These are phyloP conservation scores for Poicephalus meyeri DNA, from an alignment of 2,113 vertebrate species.

Conservation along the genomic window DNA sequence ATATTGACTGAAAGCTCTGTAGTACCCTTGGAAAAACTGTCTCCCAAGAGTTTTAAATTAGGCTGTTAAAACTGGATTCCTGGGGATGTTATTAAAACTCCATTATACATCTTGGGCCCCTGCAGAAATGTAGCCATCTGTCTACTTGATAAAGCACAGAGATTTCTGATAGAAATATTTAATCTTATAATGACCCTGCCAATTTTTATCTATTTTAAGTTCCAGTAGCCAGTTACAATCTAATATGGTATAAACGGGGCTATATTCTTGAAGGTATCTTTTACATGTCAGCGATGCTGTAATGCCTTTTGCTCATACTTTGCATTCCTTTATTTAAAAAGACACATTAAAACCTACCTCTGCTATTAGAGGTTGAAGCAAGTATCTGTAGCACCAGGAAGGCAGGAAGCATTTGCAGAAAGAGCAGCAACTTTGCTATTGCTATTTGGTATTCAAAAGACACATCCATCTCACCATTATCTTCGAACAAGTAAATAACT, in stretches of 20 bases:
- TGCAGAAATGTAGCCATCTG: neutral
- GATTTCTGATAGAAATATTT: neutral
- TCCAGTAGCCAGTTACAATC: neutral
- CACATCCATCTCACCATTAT: neutral
- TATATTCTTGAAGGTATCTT: neutral
- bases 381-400: neutral
- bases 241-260: neutral
- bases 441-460: neutral
- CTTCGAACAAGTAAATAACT: neutral
- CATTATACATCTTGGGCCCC: neutral
- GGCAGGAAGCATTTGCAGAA: neutral
- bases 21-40: neutral
- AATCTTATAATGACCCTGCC: neutral
- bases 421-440: neutral
- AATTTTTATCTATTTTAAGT: neutral
- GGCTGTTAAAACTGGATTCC: neutral
- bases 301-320: neutral
- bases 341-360: neutral
- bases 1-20: neutral
- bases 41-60: neutral
- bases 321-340: neutral
- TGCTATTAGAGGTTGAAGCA: neutral
- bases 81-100: neutral
- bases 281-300: accelerated
- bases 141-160: neutral